A percentile compares a stretch with the other conserved stretches of the same genome.
Evolutionary conservation across 2,113 vertebrate genomes (phyloP).

Genomic region (Scolopax mira): DNA sequence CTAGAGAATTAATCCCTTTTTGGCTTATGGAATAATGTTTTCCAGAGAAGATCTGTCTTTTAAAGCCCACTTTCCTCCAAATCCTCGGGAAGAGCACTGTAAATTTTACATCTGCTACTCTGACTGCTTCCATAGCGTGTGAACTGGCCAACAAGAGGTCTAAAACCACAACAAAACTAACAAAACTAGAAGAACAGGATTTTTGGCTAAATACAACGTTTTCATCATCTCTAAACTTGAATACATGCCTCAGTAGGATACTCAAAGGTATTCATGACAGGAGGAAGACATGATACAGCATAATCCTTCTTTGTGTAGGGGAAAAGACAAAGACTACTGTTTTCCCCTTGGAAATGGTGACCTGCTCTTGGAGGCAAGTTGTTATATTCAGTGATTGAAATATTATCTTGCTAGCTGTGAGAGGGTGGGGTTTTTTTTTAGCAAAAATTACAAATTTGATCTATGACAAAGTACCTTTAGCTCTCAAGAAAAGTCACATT

Average conservation of each 20-base stretch:
- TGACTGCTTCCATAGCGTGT: neutral
- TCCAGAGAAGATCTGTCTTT: neutral
- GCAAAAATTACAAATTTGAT: neutral
- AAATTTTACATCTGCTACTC: neutral
- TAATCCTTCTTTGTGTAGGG: neutral
- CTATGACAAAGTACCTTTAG: neutral
- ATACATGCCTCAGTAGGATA: neutral
- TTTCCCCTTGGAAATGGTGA: neutral
- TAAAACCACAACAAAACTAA: neutral
- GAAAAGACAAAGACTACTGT: neutral
- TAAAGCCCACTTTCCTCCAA: neutral
- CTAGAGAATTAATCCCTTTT: neutral
- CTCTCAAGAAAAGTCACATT: neutral
- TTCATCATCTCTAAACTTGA: neutral
- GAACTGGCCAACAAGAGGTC: no score
- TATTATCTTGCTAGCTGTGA: neutral
- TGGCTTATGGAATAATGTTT: neutral
- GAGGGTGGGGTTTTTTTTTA: neutral
- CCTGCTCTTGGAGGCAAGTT: neutral
- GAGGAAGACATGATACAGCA: neutral
- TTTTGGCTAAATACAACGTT: neutral
- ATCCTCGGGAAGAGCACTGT: neutral
- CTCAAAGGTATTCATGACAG: neutral
- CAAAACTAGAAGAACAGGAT: neutral
- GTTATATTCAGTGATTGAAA: neutral